A percentile compares a stretch with the other conserved stretches of the same genome.
Conservation (phyloP, 2,113 vertebrate genomes). For the Motacilla alba region DNA sequence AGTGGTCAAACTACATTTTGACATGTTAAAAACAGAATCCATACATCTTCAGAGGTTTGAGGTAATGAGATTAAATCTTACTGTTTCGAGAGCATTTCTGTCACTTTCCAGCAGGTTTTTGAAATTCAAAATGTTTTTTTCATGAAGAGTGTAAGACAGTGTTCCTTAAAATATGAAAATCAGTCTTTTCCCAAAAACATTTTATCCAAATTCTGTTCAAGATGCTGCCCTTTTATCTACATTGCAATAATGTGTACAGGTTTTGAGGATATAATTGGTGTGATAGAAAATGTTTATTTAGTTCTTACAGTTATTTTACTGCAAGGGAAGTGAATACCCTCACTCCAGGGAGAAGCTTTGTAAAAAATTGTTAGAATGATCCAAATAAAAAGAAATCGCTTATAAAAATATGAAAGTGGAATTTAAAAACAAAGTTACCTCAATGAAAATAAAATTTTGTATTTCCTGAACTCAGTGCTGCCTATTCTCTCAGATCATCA, state of each 20-base stretch:
- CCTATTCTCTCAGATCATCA: neutral
- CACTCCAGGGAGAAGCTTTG: neutral
- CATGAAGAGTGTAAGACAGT: neutral
- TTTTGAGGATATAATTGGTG: neutral
- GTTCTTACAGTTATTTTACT: neutral
- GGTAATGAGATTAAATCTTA: conserved; percentile 58
- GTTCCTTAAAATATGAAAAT: neutral
- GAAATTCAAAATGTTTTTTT: neutral
- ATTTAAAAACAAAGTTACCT: neutral
- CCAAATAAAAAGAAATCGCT: neutral
- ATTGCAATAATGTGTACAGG: neutral
- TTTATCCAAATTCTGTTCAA: neutral
- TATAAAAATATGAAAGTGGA: neutral
- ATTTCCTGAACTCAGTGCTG: neutral
- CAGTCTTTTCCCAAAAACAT: neutral
- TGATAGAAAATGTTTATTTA: neutral
- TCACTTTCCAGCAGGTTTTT: conserved; percentile 45
- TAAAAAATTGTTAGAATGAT: neutral
- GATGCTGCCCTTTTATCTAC: neutral
- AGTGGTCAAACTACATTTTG: conserved; percentile 47
- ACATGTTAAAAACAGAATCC: conserved; percentile 55
- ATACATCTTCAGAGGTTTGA: conserved; percentile 53
- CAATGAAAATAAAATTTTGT: neutral
- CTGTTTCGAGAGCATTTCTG: conserved; percentile 39
- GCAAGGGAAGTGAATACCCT: neutral